These are phyloP conservation scores for Chitala chitala DNA, from an alignment of 2,113 vertebrate species.

Conservation along the genomic window DNA sequence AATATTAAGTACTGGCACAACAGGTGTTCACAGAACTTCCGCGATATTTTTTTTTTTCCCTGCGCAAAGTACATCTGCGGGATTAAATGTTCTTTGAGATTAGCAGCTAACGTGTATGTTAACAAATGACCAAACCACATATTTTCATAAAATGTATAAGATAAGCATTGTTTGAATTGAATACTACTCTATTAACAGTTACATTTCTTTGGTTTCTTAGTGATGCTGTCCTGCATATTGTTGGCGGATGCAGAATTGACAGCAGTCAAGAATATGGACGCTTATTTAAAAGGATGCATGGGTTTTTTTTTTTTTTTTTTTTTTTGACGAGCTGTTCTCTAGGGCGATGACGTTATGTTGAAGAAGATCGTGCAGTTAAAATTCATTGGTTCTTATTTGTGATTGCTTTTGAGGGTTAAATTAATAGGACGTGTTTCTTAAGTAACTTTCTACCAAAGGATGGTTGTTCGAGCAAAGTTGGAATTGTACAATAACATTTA, in stretches of 20 bases:
- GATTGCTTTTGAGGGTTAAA: no score
- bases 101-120: neutral
- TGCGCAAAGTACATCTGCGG: neutral
- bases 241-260: neutral
- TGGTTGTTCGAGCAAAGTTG: no score
- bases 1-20: conserved; percentile 1
- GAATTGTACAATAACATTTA: no score
- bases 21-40: conserved; percentile 1
- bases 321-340: no score
- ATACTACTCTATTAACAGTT: neutral
- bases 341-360: neutral
- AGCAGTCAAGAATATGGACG: conserved; percentile 3
- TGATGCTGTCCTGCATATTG: no score
- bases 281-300: neutral
- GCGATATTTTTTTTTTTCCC: neutral
- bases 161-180: no score
- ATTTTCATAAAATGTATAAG: no score
- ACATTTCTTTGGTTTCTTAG: neutral
- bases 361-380: no score
- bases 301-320: no score
- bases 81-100: neutral
- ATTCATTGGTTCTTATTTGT: no score
- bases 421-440: no score
- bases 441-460: no score
- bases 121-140: neutral